These are phyloP conservation scores for Sympetrum striolatum DNA, from an alignment of 2,888 invertebrate genomes.

Conservation along the genomic window DNA sequence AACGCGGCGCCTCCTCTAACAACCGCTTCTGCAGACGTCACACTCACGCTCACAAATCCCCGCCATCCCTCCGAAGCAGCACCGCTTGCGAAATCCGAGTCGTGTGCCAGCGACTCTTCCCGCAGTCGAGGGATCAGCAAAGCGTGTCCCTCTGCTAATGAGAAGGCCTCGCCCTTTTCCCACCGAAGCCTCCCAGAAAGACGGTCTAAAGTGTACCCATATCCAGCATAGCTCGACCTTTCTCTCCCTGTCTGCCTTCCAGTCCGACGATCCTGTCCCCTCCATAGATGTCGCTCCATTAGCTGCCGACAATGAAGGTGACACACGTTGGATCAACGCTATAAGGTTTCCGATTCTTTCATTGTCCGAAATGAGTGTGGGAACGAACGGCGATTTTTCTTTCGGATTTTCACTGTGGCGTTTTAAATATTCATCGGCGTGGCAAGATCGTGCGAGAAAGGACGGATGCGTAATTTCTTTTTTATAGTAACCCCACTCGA, in stretches of 20 bases:
- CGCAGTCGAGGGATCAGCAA: not conserved
- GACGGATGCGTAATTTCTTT: constrained; percentile 1
- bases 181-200: not conserved
- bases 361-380: not conserved
- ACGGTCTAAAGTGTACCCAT: not conserved
- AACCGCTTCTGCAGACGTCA: not conserved
- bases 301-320: constrained; percentile 5
- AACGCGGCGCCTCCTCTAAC: not conserved
- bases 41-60: not conserved
- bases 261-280: not conserved
- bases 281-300: not conserved
- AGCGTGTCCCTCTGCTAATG: constrained; percentile 37
- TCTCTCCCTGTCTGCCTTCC: not conserved
- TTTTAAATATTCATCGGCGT: constrained; percentile 15
- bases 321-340: not conserved
- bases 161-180: constrained; percentile 21
- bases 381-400: not conserved
- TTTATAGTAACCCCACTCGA: too few relatives aligned
- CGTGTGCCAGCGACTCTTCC: constrained; percentile 1
- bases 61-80: not conserved
- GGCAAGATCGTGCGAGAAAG: not conserved
- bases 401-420: not conserved
- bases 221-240: not conserved
- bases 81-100: constrained; percentile 12
- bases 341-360: not conserved